Base-by-base conservation (phyloP, 2,888 invertebrate genomes). In the Aphidius colemani region DNA sequence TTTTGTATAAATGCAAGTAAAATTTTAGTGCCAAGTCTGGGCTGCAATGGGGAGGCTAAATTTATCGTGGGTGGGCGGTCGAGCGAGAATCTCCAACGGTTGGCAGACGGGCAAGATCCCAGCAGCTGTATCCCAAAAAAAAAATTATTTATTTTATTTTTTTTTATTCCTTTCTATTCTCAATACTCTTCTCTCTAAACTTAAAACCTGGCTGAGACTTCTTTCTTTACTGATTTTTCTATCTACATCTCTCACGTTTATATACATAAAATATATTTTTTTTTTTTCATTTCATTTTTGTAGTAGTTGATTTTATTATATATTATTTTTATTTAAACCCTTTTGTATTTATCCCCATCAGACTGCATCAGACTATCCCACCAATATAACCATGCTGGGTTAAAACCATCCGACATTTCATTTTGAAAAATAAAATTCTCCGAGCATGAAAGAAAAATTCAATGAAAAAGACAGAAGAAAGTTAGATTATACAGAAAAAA, bases 21-120 rank as follows among this genome's bases (percentile, higher is more conserved):
- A 66, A 70, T 67, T 69, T 69, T 70, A 49, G 65, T 69, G 69
- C 64, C 69, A 67, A 69, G 69, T 67, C 30, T 57, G 67, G 65
- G 66, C 66, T 67, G 44, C 65, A 63, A 61, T 46, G 50, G 39
- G 67, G 67, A 58, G 60, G 73, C 78, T 78, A 79, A 78, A 78
- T 78, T 76, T 79, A 78, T 75, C 73, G 76, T 78, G 75, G 76
- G 78, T 78, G 76, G 77, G 74, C 75, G 77, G 70, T 66, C 66
- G 59, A 64, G 59, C 60, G 53, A 67, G 70, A 69, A 30, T 30
- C 69, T 65, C 64, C 71, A 66, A 71, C 72, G 74, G 71, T 77
- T 72, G 75, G 75, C 75, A 72, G 72, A 72, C 73, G 45, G 39
- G 18, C 72, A 69, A 70, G 64, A 65, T 70, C 71, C 71, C 72